Evolutionary conservation across 2,113 vertebrate genomes (phyloP), one percentile per base, ranked within the genome.

Genomic region (Rousettus leschenaultii): DNA sequence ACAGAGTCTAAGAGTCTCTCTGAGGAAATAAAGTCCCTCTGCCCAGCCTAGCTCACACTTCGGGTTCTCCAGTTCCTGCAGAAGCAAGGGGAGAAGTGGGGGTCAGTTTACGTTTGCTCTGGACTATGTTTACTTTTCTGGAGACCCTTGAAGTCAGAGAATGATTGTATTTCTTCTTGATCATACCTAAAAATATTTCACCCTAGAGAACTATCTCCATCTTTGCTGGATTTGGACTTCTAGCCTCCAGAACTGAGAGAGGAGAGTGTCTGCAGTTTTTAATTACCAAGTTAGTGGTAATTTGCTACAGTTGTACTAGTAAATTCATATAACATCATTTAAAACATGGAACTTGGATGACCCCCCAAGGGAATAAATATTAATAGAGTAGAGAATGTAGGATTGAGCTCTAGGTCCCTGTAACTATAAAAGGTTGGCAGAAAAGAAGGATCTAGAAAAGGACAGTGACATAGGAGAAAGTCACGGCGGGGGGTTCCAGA

Each of bases 131-230:
- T 18, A 40, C 40, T 48, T 95, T 86, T 91, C 40, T 43, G 35
- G 55, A 70, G 26, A 77, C 21, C 18, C 77, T 57, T 33, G 21
- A 16, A 79, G 15, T 83, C 55, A 73, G 14, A 92, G 33, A 55
- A 33, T 18, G 7, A 35, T 80, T 89, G 43, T 86, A 43, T 93
- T 97, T 86, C 82, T 96, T 86, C 26, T 35, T 45, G 38, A 73
- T 84, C 26, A 26, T 86, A 83, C 28, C 26, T 66, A 78, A 96
- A 96, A 66, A 55, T 55, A 79, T 73, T 48, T 48, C 35, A 21
- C 45, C 9, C 18, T 24, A 85, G 65, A 63, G 73, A 88, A 65
- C 2, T 94, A 53, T 6, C 43, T 88, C 16, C 6, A 4, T 3
- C 24, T 21, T 15, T 26, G 6, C 63, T 40, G n/a, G 40, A 61